Percentiles rank a stretch among this genome's conserved stretches.
phyloP scores from a whole-genome alignment of 2,797 vertebrate species.

The Dromococcyx pavoninus region DNA sequence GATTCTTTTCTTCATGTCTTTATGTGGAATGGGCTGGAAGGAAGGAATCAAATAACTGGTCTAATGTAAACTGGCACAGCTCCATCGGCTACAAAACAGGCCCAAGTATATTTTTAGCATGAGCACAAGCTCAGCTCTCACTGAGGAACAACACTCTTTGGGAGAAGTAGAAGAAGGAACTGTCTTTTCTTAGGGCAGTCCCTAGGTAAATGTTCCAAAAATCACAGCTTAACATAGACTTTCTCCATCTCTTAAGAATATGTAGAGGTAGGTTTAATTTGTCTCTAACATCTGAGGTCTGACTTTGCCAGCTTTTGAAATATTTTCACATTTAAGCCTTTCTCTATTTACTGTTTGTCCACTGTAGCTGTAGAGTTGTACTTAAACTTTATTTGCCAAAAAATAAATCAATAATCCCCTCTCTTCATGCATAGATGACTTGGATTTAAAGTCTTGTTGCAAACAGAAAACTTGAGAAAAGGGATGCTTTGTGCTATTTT shows the following conservation, averaged over 20 bases:
- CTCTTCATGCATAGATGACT: neutral
- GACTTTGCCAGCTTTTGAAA: neutral
- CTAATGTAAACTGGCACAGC: slow-evolving; percentile 56
- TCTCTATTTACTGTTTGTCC: neutral
- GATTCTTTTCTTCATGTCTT: slow-evolving; percentile 46
- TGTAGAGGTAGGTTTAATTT: neutral
- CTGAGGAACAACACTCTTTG: neutral
- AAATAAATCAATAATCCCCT: neutral
- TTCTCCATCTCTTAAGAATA: neutral
- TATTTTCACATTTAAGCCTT: neutral
- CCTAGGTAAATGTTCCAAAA: neutral
- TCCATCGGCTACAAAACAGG: slow-evolving; percentile 24
- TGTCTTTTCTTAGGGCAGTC: neutral
- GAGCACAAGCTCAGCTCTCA: neutral
- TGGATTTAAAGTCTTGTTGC: neutral
- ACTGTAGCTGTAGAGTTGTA: neutral
- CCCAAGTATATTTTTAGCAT: slow-evolving; percentile 59
- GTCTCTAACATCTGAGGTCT: neutral
- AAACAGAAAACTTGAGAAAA: neutral
- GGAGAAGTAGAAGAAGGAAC: neutral
- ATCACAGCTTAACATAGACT: neutral
- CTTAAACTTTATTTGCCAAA: neutral
- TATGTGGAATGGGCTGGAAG: slow-evolving; percentile 49
- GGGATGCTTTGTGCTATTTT: neutral
- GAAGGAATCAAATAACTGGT: slow-evolving; percentile 62